phyloP scores from a whole-genome alignment of 2,797 vertebrate genomes.

The Lithobates pipiens region DNA sequence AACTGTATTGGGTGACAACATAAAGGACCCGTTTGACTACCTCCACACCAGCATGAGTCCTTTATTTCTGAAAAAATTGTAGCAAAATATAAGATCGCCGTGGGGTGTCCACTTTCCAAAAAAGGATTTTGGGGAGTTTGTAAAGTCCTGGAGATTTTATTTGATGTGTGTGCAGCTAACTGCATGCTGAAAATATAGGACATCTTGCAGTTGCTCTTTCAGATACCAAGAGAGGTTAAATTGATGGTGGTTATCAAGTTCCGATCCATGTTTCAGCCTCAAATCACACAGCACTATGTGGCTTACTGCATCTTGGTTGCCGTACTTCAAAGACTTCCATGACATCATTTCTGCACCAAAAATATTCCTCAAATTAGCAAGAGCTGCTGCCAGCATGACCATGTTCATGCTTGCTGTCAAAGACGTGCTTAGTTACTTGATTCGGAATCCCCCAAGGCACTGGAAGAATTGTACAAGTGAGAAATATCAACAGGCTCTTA shows the following conservation, averaged over 20 bases:
- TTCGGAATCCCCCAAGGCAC: slow-evolving; percentile 15
- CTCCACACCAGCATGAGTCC: no score
- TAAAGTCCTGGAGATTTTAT: no score
- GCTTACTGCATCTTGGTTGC: slow-evolving; percentile 25
- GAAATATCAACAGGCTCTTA: slow-evolving; percentile 37
- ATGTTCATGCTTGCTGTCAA: slow-evolving; percentile 38
- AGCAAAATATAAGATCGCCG: no score
- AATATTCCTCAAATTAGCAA: slow-evolving; percentile 10
- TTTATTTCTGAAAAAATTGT: no score
- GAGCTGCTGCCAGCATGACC: background rate
- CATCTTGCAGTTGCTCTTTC: background rate
- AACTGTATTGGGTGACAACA: no score
- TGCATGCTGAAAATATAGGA: background rate
- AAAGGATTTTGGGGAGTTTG: no score
- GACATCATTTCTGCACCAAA: slow-evolving; percentile 37
- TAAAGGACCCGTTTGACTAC: no score
- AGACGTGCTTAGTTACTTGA: slow-evolving; percentile 21
- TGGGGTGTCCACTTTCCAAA: no score
- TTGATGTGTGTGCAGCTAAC: background rate
- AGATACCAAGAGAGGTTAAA: background rate
- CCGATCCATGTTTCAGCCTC: background rate
- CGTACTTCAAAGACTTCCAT: slow-evolving; percentile 38
- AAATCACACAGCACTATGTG: slow-evolving; percentile 9
- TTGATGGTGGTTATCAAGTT: slow-evolving; percentile 31
- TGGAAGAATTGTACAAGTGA: slow-evolving; percentile 29